Conservation (phyloP, 1,140 invertebrate species). For the Drosophila tsacasi region DNA sequence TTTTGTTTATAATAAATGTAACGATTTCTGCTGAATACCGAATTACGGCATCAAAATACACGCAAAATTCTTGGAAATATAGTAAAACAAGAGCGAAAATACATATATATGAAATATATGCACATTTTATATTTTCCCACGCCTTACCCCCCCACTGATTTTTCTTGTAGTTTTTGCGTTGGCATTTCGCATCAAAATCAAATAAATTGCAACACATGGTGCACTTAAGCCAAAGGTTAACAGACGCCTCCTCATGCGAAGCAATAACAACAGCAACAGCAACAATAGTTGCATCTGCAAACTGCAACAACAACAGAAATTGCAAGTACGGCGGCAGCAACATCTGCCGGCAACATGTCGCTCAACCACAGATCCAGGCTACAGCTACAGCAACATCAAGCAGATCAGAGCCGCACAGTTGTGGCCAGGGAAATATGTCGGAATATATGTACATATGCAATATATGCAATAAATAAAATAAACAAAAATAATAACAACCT, state of each 20-base stretch:
- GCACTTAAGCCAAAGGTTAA: slow-evolving; percentile 40
- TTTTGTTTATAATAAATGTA: slow-evolving; percentile 24
- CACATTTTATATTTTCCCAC: slow-evolving; percentile 28
- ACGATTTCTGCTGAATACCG: slow-evolving; percentile 8
- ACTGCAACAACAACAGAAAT: slow-evolving; percentile 11
- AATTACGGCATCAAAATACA: neutral
- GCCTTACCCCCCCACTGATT: slow-evolving; percentile 20
- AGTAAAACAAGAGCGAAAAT: slow-evolving; percentile 1
- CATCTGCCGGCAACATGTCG: slow-evolving; percentile 70
- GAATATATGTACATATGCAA: too few relatives aligned
- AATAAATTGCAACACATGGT: slow-evolving; percentile 55
- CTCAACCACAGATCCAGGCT: slow-evolving; percentile 28
- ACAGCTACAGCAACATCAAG: slow-evolving; percentile 17
- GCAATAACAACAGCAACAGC: slow-evolving; percentile 11
- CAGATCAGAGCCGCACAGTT: slow-evolving; percentile 2
- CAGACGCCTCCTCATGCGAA: slow-evolving; percentile 28
- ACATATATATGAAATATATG: neutral
- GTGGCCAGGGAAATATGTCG: neutral
- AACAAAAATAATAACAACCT: neutral
- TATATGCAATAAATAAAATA: neutral
- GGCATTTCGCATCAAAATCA: slow-evolving; percentile 58
- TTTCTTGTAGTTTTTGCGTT: slow-evolving; percentile 30
- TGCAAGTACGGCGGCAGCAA: slow-evolving; percentile 22
- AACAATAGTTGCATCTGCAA: slow-evolving; percentile 7
- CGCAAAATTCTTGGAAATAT: slow-evolving; percentile 16